Evolutionary conservation across 2,113 vertebrate genomes (phyloP), one percentile per base, ranked within the genome.

Genomic region (Meles meles): DNA sequence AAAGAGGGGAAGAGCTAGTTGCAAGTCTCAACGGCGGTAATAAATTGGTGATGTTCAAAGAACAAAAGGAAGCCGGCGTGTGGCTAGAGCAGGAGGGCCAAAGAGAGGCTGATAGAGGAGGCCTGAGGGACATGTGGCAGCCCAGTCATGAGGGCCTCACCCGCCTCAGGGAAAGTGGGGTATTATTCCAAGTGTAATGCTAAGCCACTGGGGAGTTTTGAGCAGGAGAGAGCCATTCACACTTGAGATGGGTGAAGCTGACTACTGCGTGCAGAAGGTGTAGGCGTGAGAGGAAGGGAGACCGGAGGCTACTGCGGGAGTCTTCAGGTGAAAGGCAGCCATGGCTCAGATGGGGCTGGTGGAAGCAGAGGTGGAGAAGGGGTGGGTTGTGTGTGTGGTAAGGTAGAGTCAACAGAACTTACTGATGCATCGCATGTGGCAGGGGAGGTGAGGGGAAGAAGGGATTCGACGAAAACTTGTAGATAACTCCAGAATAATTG

Each of bases 291-390:
- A 44, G 65, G 57, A 57, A 57, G 63, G 63, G 69, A 61, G 71
- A 34, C 13, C 25, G 0, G 23, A 72, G 7, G 14, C 21, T 29
- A 2, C 44, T n/a, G 15, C 1, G 47, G 34, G 59, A 6, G 3
- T 27, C 17, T 49, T 84, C 29, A 76, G 52, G 25, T 63, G 42
- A 87, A 67, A 93, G 34, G 18, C 34, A 59, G 61, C 59, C 83
- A 10, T 27, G 59, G 49, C 55, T 76, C 57, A 5, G 42, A 76
- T 15, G 7, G 59, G 15, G 42, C 52, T 61, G 55, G 25, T 52
- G 23, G 34, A 39, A 31, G 7, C 49, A 71, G 90, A 74, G 9
- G 59, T 5, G 52, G 79, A 47, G 21, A 47, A 72, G 6, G 55
- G 29, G 21, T 65, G 21, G 4, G 3, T 52, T 31, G 7, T 47